A percentile compares a stretch with the other conserved stretches of the same genome.
Conservation (phyloP, 2,113 vertebrate species). For the Zonotrichia leucophrys region DNA sequence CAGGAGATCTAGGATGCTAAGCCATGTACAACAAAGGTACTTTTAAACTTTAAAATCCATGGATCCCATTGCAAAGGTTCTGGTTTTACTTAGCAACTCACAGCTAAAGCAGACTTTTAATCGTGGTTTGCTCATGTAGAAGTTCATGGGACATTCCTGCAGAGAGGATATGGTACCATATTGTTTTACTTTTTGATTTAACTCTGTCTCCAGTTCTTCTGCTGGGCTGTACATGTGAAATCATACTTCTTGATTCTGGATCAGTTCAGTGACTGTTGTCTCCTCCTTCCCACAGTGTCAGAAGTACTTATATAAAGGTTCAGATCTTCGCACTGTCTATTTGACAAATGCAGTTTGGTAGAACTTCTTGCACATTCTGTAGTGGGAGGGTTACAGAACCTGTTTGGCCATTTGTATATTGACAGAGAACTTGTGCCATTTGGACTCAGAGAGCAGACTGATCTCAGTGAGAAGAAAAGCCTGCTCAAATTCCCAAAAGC, state of each 20-base stretch:
- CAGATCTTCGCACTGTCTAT: neutral
- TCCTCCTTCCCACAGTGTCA: neutral
- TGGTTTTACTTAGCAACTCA: neutral
- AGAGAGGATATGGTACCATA: neutral
- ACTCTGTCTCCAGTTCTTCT: neutral
- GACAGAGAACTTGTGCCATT: neutral
- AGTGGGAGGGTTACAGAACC: neutral
- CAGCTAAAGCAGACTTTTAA: neutral
- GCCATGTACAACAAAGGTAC: neutral
- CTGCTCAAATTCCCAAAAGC: slow-evolving; percentile 17
- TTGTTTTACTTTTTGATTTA: neutral
- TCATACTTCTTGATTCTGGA: neutral
- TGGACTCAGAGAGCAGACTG: neutral
- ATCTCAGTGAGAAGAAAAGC: slow-evolving; percentile 47
- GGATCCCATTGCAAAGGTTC: neutral
- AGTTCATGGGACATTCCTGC: neutral
- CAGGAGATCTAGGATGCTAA: neutral
- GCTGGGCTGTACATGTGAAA: neutral
- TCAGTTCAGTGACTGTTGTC: neutral
- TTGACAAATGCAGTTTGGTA: neutral
- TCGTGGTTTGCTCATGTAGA: neutral
- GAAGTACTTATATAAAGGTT: neutral
- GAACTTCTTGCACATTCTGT: neutral
- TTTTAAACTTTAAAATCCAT: neutral
- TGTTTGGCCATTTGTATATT: neutral